phyloP scores from a whole-genome alignment of 2,888 invertebrate genomes.

The Augochlorella aurata region DNA sequence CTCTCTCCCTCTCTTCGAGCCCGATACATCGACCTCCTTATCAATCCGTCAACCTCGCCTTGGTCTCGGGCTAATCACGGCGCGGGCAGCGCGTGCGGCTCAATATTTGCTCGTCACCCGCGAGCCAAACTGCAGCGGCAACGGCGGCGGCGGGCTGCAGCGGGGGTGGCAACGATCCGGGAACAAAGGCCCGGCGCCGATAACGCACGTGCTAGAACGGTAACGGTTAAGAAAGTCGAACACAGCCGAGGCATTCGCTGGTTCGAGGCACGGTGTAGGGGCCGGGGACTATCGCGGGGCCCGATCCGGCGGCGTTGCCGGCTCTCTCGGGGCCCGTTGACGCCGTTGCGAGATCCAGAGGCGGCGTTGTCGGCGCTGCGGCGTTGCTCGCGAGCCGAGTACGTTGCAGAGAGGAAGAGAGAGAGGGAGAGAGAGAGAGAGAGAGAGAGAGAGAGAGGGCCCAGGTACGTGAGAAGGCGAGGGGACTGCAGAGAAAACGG shows the following conservation, averaged over 20 bases:
- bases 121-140: no score
- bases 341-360: slow-evolving; percentile 49
- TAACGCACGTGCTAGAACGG: slow-evolving; percentile 49
- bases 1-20: no score
- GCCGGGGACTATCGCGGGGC: slow-evolving; percentile 37
- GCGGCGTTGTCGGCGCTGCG: slow-evolving; percentile 46
- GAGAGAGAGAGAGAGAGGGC: background rate
- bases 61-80: background rate
- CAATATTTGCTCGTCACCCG: background rate
- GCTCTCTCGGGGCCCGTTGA: slow-evolving; percentile 21
- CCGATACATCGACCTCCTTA: slow-evolving; percentile 17
- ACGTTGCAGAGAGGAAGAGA: background rate
- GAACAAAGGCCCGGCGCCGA: slow-evolving; percentile 46
- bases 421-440: background rate
- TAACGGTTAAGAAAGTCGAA: slow-evolving; percentile 57
- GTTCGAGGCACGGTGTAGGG: background rate
- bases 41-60: slow-evolving; percentile 10
- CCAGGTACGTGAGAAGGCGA: background rate
- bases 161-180: background rate
- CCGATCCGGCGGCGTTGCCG: slow-evolving; percentile 50
- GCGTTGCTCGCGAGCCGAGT: slow-evolving; percentile 18
- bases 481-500: background rate
- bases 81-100: background rate
- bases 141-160: no score
- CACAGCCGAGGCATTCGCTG: slow-evolving; percentile 28